phyloP scores from a whole-genome alignment of 2,888 invertebrate genomes.

The Neoascia interrupta region DNA sequence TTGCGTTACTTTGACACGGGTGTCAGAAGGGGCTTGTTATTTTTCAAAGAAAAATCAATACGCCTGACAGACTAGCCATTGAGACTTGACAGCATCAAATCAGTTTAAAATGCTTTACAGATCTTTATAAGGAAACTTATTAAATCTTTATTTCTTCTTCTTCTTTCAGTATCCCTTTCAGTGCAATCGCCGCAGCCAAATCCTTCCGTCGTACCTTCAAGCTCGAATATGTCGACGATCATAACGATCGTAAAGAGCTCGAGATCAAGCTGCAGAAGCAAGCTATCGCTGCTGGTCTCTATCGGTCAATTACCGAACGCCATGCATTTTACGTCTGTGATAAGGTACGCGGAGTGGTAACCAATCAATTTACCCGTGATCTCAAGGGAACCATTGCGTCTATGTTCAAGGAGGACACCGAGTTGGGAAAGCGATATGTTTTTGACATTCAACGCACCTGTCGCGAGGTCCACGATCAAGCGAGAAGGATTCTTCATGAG shows the following conservation, averaged over 20 bases:
- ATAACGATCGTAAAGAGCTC: conserved; percentile 84
- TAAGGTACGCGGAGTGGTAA: conserved; percentile 92
- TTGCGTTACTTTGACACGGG: too few relatives aligned
- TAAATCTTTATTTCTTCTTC: too few relatives aligned
- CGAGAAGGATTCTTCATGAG: conserved; percentile 86
- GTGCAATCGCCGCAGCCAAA: conserved; percentile 89
- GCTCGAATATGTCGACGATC: conserved; percentile 86
- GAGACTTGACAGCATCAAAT: too few relatives aligned
- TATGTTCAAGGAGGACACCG: conserved; percentile 93
- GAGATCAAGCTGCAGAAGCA: conserved; percentile 90
- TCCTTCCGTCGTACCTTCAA: conserved; percentile 88
- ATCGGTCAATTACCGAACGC: conserved; percentile 93
- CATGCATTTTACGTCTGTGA: conserved; percentile 96
- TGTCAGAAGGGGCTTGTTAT: too few relatives aligned
- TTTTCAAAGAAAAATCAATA: too few relatives aligned
- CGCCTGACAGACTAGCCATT: too few relatives aligned
- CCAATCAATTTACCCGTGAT: conserved; percentile 93
- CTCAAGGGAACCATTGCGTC: conserved; percentile 94
- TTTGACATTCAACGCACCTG: conserved; percentile 94
- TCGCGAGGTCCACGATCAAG: conserved; percentile 93
- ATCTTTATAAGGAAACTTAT: too few relatives aligned
- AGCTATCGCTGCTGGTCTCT: conserved; percentile 89
- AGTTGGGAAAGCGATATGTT: conserved; percentile 92
- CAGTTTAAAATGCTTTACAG: too few relatives aligned
- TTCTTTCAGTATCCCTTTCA: conserved; percentile 86